Percentiles rank a stretch among this genome's conserved stretches.
These are phyloP conservation scores for Arctopsyche grandis DNA, from an alignment of 1,140 invertebrate genomes.

Conservation along the genomic window DNA sequence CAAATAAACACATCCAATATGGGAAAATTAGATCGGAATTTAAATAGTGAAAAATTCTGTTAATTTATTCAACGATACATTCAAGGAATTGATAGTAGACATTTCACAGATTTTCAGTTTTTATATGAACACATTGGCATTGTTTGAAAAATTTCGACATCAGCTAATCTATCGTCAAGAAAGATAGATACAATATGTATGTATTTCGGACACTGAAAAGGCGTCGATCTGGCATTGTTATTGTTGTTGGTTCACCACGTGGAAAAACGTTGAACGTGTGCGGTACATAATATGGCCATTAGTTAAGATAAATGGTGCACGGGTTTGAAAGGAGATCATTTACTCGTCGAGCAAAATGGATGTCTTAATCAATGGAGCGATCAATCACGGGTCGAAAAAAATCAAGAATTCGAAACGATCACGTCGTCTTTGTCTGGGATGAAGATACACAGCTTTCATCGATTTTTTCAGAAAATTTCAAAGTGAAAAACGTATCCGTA, in stretches of 20 bases:
- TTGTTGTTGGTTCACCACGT: background rate
- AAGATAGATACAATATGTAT: no score
- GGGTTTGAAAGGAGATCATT: constrained; percentile 33
- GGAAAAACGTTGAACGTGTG: constrained; percentile 14
- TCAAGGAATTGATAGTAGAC: no score
- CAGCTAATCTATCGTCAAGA: no score
- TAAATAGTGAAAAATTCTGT: no score
- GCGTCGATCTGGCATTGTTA: constrained; percentile 3
- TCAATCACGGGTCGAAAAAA: constrained; percentile 10
- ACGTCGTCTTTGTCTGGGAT: background rate
- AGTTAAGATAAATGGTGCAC: constrained; percentile 31
- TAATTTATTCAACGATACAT: no score
- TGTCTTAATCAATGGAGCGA: constrained; percentile 29
- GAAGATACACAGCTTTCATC: background rate
- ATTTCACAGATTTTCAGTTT: no score
- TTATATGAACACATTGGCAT: no score
- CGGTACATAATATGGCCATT: constrained; percentile 6
- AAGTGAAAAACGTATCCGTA: background rate
- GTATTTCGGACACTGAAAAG: no score
- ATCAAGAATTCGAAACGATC: background rate
- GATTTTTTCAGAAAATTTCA: background rate
- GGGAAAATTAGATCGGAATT: no score
- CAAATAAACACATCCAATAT: no score
- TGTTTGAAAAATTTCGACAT: no score
- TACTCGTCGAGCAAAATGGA: constrained; percentile 21